Conservation (phyloP, 1,140 invertebrate genomes). For the Drosophila malerkotliana region DNA sequence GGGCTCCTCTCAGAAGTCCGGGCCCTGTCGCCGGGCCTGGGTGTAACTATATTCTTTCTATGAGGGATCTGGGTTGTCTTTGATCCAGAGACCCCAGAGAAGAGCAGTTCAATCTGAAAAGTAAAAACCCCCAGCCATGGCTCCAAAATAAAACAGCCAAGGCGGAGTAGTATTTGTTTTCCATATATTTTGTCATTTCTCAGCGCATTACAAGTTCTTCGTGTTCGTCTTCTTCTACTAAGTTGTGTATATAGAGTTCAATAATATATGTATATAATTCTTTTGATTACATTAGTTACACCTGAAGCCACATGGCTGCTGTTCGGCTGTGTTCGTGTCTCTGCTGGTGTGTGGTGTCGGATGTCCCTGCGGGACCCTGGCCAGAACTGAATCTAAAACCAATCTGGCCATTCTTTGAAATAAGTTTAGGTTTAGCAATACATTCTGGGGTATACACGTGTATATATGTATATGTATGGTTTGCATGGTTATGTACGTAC, state of each 20-base stretch:
- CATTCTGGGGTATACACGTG: conserved; percentile 22
- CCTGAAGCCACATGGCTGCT: conserved; percentile 36
- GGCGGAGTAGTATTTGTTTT: conserved; percentile 39
- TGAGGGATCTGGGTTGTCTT: too few relatives aligned
- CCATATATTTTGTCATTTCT: conserved; percentile 57
- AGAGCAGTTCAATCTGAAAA: too few relatives aligned
- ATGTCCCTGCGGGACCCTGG: conserved; percentile 3
- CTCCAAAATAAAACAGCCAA: conserved; percentile 15
- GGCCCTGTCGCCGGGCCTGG: too few relatives aligned
- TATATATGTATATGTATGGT: conserved; percentile 19
- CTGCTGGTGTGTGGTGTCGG: not conserved
- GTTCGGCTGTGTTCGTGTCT: conserved; percentile 5
- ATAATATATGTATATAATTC: conserved; percentile 53
- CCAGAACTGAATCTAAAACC: conserved; percentile 52
- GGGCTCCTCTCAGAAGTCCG: too few relatives aligned
- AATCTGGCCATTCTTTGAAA: conserved; percentile 52
- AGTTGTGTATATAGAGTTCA: conserved; percentile 52
- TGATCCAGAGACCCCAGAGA: too few relatives aligned
- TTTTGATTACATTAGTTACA: conserved; percentile 77
- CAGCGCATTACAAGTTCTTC: conserved; percentile 61
- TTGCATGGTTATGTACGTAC: conserved; percentile 13
- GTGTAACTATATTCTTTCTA: too few relatives aligned
- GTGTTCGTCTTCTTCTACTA: conserved; percentile 61
- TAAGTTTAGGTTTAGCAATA: conserved; percentile 49
- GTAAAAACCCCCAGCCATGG: too few relatives aligned